Conservation (phyloP, 2,113 vertebrate genomes). For the Perca flavescens region DNA sequence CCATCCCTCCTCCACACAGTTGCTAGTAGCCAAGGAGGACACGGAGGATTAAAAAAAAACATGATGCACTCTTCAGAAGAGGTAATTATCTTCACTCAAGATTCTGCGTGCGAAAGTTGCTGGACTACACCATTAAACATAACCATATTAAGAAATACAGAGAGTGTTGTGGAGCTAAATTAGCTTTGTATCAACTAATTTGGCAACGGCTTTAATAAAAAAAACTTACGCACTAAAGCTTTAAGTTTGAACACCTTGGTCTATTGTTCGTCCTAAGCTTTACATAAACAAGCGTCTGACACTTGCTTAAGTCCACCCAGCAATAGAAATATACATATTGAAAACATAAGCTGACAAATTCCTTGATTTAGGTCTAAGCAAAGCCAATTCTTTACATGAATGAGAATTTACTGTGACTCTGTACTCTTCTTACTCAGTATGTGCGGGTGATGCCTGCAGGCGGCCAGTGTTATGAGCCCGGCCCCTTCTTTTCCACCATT, state of each 20-base stretch:
- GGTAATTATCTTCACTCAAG: too few species aligned
- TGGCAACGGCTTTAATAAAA: too few species aligned
- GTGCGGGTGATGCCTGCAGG: slow-evolving; percentile 86
- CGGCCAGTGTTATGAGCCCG: slow-evolving; percentile 87
- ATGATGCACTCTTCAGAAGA: too few species aligned
- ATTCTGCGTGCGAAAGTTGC: too few species aligned
- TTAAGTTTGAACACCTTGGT: not conserved
- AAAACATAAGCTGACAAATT: not conserved
- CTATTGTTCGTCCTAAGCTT: not conserved
- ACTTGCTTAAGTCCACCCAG: not conserved
- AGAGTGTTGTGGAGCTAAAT: too few species aligned
- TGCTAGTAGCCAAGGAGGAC: too few species aligned
- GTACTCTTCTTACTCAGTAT: slow-evolving; percentile 79
- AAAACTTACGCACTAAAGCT: too few species aligned
- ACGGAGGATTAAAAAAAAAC: too few species aligned
- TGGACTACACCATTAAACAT: too few species aligned
- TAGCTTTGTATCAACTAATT: too few species aligned
- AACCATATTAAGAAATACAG: too few species aligned
- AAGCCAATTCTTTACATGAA: not conserved
- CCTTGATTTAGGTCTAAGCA: not conserved
- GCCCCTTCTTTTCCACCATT: slow-evolving; percentile 86
- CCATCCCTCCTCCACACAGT: too few species aligned
- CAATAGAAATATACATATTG: not conserved
- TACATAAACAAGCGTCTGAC: not conserved
- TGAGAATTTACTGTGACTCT: not conserved